Evolutionary conservation across 2,797 vertebrate genomes (phyloP).

Genomic region (Fistularia tabacaria): DNA sequence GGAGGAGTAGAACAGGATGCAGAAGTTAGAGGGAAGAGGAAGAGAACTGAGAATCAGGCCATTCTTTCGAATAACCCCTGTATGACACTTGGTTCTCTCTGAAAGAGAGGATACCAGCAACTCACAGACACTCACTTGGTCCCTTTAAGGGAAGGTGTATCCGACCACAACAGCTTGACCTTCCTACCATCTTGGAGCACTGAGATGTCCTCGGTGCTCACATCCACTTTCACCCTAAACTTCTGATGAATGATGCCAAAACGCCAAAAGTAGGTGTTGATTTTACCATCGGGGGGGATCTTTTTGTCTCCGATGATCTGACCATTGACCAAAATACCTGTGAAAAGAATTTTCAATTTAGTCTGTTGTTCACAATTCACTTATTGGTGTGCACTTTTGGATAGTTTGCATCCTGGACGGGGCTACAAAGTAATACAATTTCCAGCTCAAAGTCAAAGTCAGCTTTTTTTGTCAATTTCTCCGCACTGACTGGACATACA

Average conservation of each 20-base stretch:
- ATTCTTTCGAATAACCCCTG: too few relatives aligned
- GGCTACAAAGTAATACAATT: too few relatives aligned
- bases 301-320: slow-evolving; percentile 85
- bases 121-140: slow-evolving; percentile 57
- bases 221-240: slow-evolving; percentile 76
- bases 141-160: slow-evolving; percentile 69
- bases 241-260: slow-evolving; percentile 80
- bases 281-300: slow-evolving; percentile 60
- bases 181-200: slow-evolving; percentile 68
- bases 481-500: too few relatives aligned
- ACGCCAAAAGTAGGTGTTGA: slow-evolving; percentile 86
- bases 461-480: too few relatives aligned
- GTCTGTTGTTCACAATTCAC: background rate
- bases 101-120: background rate
- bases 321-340: slow-evolving; percentile 88
- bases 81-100: too few relatives aligned
- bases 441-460: too few relatives aligned
- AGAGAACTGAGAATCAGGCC: too few relatives aligned
- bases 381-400: too few relatives aligned
- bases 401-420: too few relatives aligned
- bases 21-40: background rate
- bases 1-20: slow-evolving; percentile 3
- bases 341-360: slow-evolving; percentile 11
- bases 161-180: slow-evolving; percentile 78
- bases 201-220: slow-evolving; percentile 79